Evolutionary conservation across 2,888 invertebrate genomes (phyloP).

Genomic region (Phasia obesa): DNA sequence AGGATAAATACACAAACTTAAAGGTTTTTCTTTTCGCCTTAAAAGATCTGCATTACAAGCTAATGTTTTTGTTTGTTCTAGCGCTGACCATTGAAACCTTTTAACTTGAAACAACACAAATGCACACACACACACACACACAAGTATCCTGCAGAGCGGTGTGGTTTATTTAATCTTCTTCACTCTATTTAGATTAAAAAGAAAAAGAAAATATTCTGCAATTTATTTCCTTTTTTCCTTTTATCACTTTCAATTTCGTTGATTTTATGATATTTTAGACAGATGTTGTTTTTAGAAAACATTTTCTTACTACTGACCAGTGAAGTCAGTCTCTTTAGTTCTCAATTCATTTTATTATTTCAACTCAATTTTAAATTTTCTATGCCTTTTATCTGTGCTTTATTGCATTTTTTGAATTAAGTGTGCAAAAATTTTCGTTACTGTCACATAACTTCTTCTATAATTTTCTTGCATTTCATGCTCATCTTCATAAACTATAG

Average conservation of each 20-base stretch:
- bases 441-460: slow-evolving; percentile 62
- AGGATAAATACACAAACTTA: neutral
- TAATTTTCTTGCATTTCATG: slow-evolving; percentile 60
- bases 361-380: slow-evolving; percentile 48
- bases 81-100: slow-evolving; percentile 8
- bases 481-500: slow-evolving; percentile 50
- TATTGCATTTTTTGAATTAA: slow-evolving; percentile 59
- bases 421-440: slow-evolving; percentile 24
- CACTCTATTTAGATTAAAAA: neutral
- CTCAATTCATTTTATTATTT: slow-evolving; percentile 32
- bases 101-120: neutral
- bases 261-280: neutral
- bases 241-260: slow-evolving; percentile 2
- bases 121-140: neutral
- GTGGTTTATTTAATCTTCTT: slow-evolving; percentile 49
- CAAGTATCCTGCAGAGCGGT: slow-evolving; percentile 33
- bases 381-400: slow-evolving; percentile 67
- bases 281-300: slow-evolving; percentile 2
- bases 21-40: neutral
- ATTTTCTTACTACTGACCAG: slow-evolving; percentile 6
- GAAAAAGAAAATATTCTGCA: neutral
- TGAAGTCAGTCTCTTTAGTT: neutral
- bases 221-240: slow-evolving; percentile 25
- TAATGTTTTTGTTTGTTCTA: slow-evolving; percentile 7
- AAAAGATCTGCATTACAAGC: slow-evolving; percentile 11